Evolutionary conservation across 2,797 vertebrate species (phyloP).

Genomic region (Bovichtus diacanthus): DNA sequence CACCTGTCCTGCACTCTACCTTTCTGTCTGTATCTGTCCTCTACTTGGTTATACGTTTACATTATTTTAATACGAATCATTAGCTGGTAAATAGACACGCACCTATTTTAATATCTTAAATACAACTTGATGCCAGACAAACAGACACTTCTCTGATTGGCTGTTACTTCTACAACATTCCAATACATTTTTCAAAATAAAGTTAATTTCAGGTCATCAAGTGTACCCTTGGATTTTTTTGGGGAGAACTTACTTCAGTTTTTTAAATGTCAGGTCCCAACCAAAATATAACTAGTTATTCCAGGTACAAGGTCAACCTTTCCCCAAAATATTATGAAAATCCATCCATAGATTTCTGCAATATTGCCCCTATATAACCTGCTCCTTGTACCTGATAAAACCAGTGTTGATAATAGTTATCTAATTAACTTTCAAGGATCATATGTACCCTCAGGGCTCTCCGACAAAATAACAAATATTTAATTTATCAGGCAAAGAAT

Average conservation of each 20-base stretch:
- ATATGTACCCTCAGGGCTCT: not conserved
- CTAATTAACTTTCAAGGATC: not conserved
- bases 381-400: not conserved
- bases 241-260: too few species aligned
- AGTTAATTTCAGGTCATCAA: not conserved
- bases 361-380: not conserved
- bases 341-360: not conserved
- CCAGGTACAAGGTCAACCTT: not conserved
- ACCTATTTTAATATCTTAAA: not conserved
- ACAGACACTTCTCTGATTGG: not conserved
- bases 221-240: not conserved
- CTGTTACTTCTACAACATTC: not conserved
- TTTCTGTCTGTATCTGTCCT: not conserved
- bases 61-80: not conserved
- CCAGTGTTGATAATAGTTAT: not conserved
- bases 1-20: constrained; percentile 34
- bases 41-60: not conserved
- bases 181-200: not conserved
- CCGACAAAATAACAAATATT: not conserved
- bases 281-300: not conserved
- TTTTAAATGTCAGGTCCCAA: not conserved
- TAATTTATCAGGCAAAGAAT: not conserved
- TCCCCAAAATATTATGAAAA: not conserved
- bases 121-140: not conserved
- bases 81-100: not conserved